Evolutionary conservation across 2,113 vertebrate genomes (phyloP).

Genomic region (Prolemur simus): DNA sequence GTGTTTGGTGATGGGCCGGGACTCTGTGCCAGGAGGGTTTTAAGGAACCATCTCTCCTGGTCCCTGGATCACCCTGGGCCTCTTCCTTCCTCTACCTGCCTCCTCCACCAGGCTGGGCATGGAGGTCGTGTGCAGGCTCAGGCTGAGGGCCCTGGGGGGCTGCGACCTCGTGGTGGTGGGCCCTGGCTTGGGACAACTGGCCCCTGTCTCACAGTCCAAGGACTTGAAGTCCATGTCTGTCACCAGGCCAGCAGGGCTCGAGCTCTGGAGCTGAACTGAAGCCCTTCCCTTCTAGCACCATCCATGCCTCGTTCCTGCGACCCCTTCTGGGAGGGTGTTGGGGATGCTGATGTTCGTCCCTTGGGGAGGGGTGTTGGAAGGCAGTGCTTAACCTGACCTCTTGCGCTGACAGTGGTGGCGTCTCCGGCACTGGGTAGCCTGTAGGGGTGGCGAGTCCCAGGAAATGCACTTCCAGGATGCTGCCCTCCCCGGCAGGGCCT

Average conservation of each 20-base stretch:
- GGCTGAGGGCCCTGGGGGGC: neutral
- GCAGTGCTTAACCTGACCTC: neutral
- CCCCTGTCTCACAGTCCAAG: fast-evolving
- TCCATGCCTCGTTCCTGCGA: neutral
- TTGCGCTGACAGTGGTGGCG: neutral
- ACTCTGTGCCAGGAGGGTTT: neutral
- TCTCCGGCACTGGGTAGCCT: neutral
- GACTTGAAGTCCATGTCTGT: fast-evolving
- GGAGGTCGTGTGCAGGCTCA: neutral
- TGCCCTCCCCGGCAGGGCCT: neutral
- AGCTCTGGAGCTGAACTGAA: neutral
- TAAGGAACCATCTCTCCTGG: neutral
- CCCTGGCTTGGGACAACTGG: neutral
- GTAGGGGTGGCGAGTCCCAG: neutral
- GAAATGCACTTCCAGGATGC: neutral
- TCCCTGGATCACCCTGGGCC: neutral
- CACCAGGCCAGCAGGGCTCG: neutral
- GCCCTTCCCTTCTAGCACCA: neutral
- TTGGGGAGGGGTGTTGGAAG: neutral
- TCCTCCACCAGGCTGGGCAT: neutral
- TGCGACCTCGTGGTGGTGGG: neutral
- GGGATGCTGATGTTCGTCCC: neutral
- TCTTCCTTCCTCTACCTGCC: neutral
- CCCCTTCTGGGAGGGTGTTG: neutral
- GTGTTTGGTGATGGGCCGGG: neutral